These are phyloP conservation scores for Eubasilissa regina DNA, from an alignment of 1,140 invertebrate genomes.

Conservation along the genomic window DNA sequence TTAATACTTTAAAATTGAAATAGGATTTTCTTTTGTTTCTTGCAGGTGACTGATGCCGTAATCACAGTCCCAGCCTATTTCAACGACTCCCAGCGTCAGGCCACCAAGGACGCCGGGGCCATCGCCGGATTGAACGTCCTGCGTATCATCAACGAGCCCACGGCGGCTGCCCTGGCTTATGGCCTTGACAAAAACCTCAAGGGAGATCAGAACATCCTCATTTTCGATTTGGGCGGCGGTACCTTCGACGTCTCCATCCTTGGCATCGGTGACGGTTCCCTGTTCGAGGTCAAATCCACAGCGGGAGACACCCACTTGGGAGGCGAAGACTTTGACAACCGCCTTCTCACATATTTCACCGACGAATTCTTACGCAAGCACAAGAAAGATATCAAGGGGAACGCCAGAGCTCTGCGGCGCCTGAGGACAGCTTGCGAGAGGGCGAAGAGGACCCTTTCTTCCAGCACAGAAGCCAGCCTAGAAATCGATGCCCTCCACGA, in stretches of 20 bases:
- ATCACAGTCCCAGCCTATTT: conserved; percentile 82
- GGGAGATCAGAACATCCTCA: conserved; percentile 84
- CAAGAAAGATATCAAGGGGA: conserved; percentile 83
- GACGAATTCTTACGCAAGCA: conserved; percentile 89
- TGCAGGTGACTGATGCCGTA: conserved; percentile 75
- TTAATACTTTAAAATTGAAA: neutral
- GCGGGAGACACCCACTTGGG: conserved; percentile 84
- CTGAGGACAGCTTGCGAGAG: conserved; percentile 84
- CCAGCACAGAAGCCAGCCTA: conserved; percentile 79
- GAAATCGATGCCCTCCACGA: conserved; percentile 85
- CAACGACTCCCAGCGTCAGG: conserved; percentile 78
- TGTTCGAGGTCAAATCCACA: conserved; percentile 86
- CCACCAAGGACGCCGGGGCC: conserved; percentile 83
- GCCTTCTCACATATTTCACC: conserved; percentile 86
- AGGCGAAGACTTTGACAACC: conserved; percentile 85
- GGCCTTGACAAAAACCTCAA: conserved; percentile 88
- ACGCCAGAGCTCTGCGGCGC: conserved; percentile 84
- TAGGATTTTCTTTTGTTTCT: neutral
- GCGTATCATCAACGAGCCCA: conserved; percentile 88
- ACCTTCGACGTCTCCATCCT: conserved; percentile 92
- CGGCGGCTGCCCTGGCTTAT: conserved; percentile 88
- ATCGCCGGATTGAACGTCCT: conserved; percentile 86
- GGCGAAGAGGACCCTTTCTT: conserved; percentile 79
- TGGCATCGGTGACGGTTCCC: conserved; percentile 87
- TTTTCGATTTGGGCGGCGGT: conserved; percentile 84